Conservation (phyloP, 2,888 invertebrate species). For the Xanthia icteritia region DNA sequence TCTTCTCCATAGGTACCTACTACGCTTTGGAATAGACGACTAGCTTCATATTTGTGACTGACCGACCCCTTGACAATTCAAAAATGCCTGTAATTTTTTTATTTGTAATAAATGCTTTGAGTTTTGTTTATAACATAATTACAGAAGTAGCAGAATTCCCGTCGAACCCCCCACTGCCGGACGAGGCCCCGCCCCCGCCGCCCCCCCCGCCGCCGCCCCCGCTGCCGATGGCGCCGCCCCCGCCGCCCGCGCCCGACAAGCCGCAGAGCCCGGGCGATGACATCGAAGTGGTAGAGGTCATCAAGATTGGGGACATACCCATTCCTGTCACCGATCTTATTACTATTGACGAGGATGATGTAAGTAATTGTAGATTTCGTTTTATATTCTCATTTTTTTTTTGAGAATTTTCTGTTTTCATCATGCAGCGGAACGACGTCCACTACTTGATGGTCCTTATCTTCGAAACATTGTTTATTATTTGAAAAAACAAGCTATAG, state of each 20-base stretch:
- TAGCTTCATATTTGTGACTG: too few relatives aligned
- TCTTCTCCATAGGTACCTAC: too few relatives aligned
- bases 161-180: constrained; percentile 86
- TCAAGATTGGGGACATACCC: constrained; percentile 79
- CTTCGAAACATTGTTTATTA: not conserved
- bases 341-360: constrained; percentile 78
- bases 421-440: not conserved
- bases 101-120: too few relatives aligned
- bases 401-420: too few relatives aligned
- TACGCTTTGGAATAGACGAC: too few relatives aligned
- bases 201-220: constrained; percentile 69
- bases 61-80: too few relatives aligned
- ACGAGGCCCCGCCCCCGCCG: constrained; percentile 82
- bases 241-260: constrained; percentile 47
- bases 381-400: not conserved
- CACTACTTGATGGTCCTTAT: not conserved
- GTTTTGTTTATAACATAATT: constrained; percentile 22
- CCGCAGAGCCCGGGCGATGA: constrained; percentile 65
- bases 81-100: too few relatives aligned
- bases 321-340: constrained; percentile 76
- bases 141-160: constrained; percentile 83
- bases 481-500: not conserved
- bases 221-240: constrained; percentile 61
- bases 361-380: constrained; percentile 62
- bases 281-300: constrained; percentile 74